Conservation (phyloP, 1,140 invertebrate species). For the Drosophila kepulauana region DNA sequence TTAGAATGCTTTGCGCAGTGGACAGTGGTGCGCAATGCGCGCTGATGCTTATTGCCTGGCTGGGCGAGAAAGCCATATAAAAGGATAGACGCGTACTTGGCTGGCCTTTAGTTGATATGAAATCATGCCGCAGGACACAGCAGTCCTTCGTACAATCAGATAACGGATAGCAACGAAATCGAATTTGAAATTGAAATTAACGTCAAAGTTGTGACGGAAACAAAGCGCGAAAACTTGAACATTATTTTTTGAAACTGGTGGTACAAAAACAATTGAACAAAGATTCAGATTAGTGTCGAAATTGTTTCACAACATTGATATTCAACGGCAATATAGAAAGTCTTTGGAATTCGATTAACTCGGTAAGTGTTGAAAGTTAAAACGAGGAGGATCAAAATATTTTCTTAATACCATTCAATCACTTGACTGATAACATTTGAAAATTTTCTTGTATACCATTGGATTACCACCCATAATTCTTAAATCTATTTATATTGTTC, state of each 20-base stretch:
- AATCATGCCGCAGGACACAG: constrained; percentile 67
- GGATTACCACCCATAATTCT: no score
- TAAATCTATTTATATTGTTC: no score
- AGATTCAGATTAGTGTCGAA: not conserved
- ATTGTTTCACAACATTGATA: not conserved
- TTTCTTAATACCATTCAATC: not conserved
- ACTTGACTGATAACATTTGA: not conserved
- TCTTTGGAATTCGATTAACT: constrained; percentile 8
- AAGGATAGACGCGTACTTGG: constrained; percentile 56
- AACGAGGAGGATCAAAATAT: not conserved
- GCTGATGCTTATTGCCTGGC: constrained; percentile 40
- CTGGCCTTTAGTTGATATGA: constrained; percentile 69
- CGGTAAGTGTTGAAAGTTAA: constrained; percentile 2
- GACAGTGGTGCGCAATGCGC: constrained; percentile 70
- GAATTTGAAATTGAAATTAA: constrained; percentile 9
- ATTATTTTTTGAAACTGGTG: not conserved
- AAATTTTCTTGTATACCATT: no score
- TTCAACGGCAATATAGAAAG: not conserved
- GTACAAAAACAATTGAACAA: not conserved
- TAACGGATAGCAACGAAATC: constrained; percentile 16
- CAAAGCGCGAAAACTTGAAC: not conserved
- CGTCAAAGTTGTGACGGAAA: not conserved
- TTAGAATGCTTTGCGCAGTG: constrained; percentile 68
- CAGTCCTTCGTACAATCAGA: constrained; percentile 20
- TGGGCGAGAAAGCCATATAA: constrained; percentile 52